Percentiles rank a stretch among this genome's conserved stretches.
Evolutionary conservation across 2,797 vertebrate species (phyloP).

Genomic region (Aselliscus stoliczkanus): DNA sequence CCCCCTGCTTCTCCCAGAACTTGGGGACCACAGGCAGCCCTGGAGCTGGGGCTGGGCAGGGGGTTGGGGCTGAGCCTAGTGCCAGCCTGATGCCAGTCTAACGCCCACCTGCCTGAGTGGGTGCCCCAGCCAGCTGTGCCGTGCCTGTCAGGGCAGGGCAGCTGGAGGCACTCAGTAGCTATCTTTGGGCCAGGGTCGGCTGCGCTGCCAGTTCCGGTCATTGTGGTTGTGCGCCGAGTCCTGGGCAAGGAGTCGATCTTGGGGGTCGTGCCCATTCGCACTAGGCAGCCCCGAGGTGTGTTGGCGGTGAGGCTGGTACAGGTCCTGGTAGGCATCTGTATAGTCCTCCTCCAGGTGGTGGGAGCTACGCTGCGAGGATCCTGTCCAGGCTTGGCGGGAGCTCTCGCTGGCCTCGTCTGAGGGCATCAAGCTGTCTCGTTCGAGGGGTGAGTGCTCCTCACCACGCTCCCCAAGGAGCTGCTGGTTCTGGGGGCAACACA

Average conservation of each 20-base stretch:
- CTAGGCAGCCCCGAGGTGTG: slow-evolving; percentile 87
- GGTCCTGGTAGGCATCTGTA: slow-evolving; percentile 88
- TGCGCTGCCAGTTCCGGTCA: slow-evolving; percentile 93
- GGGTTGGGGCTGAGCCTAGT: slow-evolving; percentile 55
- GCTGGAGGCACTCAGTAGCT: slow-evolving; percentile 87
- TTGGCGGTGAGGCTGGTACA: slow-evolving; percentile 91
- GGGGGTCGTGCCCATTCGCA: slow-evolving; percentile 90
- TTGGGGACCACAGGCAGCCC: slow-evolving; percentile 48
- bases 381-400: slow-evolving; percentile 87
- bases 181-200: slow-evolving; percentile 94
- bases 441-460: slow-evolving; percentile 89
- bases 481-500: slow-evolving; percentile 83
- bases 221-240: slow-evolving; percentile 90
- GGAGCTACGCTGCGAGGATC: slow-evolving; percentile 84
- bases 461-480: slow-evolving; percentile 87
- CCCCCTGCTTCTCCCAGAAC: slow-evolving; percentile 48
- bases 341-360: slow-evolving; percentile 88
- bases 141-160: background rate
- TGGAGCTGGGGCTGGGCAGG: slow-evolving; percentile 47
- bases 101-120: slow-evolving; percentile 56
- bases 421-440: slow-evolving; percentile 96
- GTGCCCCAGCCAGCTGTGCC: slow-evolving; percentile 33
- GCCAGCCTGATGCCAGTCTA: slow-evolving; percentile 72
- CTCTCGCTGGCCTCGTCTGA: slow-evolving; percentile 94
- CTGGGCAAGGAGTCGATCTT: slow-evolving; percentile 89